Conservation (phyloP, 2,797 vertebrate genomes). For the Melanitta fusca region DNA sequence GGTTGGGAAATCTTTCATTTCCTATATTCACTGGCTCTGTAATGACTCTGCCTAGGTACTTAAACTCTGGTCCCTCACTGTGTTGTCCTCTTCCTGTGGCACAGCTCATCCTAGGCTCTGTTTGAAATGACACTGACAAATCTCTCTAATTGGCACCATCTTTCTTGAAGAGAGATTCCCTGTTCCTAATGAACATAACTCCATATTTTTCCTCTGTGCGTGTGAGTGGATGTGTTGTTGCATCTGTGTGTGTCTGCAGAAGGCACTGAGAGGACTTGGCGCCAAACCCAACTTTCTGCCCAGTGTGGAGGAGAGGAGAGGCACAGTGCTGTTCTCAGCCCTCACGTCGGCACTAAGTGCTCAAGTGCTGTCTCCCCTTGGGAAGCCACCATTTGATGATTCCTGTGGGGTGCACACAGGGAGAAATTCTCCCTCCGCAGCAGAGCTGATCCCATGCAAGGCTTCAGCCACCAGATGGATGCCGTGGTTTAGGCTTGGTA, state of each 20-base stretch:
- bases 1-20: neutral
- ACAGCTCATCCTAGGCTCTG: neutral
- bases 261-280: neutral
- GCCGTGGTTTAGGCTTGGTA: neutral
- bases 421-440: neutral
- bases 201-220: accelerated
- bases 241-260: neutral
- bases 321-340: neutral
- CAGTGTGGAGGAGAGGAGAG: neutral
- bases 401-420: neutral
- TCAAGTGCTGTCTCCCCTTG: neutral
- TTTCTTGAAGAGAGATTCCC: neutral
- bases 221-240: neutral
- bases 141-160: neutral
- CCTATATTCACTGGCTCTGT: neutral
- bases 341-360: neutral
- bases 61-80: neutral
- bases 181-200: neutral
- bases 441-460: neutral
- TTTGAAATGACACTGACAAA: neutral
- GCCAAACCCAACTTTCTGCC: neutral
- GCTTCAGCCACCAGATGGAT: neutral
- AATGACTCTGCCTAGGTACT: neutral
- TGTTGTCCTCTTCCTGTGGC: neutral
- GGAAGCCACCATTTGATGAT: accelerated